These are phyloP conservation scores for Odobenus rosmarus DNA, from an alignment of 2,113 vertebrate species.

Conservation along the genomic window DNA sequence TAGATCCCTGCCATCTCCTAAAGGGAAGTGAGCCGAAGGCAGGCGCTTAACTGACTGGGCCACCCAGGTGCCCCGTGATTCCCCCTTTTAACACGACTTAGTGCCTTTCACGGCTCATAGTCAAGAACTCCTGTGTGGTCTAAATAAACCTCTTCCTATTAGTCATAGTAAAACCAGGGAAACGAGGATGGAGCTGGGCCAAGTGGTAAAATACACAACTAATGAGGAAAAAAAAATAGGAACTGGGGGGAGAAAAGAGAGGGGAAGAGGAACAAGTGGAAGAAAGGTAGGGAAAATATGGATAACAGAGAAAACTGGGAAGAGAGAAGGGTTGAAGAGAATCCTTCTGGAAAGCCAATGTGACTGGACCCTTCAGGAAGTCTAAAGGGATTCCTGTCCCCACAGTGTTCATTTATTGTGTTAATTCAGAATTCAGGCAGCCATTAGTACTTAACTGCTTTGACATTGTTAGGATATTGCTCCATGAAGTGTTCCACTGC, in stretches of 20 bases:
- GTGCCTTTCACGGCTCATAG: not conserved
- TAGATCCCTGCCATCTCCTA: not conserved
- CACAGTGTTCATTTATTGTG: not conserved
- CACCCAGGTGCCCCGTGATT: not conserved
- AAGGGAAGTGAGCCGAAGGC: not conserved
- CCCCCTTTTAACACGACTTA: not conserved
- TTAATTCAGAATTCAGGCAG: not conserved
- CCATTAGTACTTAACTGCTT: not conserved
- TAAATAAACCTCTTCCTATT: not conserved
- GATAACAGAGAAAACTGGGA: not conserved
- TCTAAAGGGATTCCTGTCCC: not conserved
- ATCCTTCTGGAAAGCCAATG: not conserved
- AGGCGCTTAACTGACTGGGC: not conserved
- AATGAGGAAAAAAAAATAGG: not conserved
- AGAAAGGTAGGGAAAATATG: not conserved
- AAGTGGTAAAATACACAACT: not conserved
- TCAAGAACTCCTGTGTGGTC: not conserved
- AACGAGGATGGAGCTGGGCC: not conserved
- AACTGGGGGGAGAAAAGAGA: not conserved
- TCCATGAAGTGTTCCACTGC: not conserved
- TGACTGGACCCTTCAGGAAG: not conserved
- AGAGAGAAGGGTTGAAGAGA: not conserved
- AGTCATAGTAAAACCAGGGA: not conserved
- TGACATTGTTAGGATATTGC: not conserved
- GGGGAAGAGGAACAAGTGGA: not conserved